Evolutionary conservation across 1,140 invertebrate genomes (phyloP).

Genomic region (Zaprionus ghesquierei): DNA sequence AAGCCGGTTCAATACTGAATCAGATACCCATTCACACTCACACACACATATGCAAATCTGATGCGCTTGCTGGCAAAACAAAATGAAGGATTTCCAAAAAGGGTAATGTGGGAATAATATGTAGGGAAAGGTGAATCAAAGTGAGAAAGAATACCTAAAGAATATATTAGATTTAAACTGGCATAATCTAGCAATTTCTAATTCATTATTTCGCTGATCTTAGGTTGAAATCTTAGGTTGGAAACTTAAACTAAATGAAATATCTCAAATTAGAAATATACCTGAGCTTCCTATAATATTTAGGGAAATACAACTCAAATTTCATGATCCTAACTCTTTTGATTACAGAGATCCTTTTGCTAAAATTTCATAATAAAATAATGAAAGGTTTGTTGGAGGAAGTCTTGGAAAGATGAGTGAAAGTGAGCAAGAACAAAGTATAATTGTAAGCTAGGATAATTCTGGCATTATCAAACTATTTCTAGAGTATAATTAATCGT

Average conservation of each 20-base stretch:
- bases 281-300: neutral
- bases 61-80: neutral
- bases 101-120: neutral
- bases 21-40: neutral
- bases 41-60: neutral
- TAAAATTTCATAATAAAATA: too few species aligned
- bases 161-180: too few species aligned
- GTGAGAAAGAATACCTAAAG: neutral
- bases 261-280: neutral
- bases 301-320: neutral
- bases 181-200: too few species aligned
- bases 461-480: too few species aligned
- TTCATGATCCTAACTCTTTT: neutral
- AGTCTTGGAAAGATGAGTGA: neutral
- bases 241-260: neutral
- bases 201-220: neutral
- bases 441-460: too few species aligned
- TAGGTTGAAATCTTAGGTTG: too few species aligned
- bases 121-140: neutral
- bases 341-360: neutral
- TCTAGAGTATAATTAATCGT: neutral
- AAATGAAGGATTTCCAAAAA: slow-evolving; percentile 20
- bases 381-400: neutral
- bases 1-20: slow-evolving; percentile 43
- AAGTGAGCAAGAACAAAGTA: neutral